phyloP scores from a whole-genome alignment of 64 coral and sea anemone species.

The Dendrophyllia cribrosa region DNA sequence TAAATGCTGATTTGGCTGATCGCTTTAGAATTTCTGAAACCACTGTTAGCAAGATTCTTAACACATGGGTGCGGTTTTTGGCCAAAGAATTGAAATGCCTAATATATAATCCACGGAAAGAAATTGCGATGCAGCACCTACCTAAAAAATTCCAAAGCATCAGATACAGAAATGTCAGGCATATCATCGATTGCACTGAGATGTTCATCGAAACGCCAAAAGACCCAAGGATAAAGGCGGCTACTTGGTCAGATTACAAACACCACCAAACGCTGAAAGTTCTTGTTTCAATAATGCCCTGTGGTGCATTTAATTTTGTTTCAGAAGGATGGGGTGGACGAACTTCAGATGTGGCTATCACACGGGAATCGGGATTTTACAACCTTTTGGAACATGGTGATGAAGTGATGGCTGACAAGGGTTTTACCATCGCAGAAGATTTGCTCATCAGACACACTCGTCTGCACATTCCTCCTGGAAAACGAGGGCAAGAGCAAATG shows the following conservation, averaged over 20 bases:
- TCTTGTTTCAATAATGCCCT: conserved; percentile 50
- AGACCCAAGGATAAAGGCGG: conserved; percentile 44
- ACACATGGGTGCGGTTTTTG: conserved; percentile 20
- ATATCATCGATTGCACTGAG: conserved; percentile 43
- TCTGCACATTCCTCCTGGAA: conserved; percentile 56
- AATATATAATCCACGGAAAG: conserved; percentile 43
- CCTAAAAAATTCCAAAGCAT: conserved; percentile 40
- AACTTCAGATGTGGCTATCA: conserved; percentile 51
- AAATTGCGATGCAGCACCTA: conserved; percentile 25
- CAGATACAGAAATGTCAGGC: conserved; percentile 34
- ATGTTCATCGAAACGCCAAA: conserved; percentile 52
- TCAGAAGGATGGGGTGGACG: conserved; percentile 44
- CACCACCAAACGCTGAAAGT: conserved; percentile 54
- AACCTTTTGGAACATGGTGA: conserved; percentile 39
- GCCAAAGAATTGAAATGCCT: conserved; percentile 48
- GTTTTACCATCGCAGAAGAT: conserved; percentile 59
- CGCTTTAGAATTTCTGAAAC: conserved; percentile 51
- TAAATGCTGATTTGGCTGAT: conserved; percentile 63
- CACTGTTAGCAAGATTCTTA: conserved; percentile 53
- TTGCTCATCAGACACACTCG: conserved; percentile 31
- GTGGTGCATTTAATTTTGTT: conserved; percentile 64
- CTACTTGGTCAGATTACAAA: conserved; percentile 65
- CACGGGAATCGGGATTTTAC: conserved; percentile 54
- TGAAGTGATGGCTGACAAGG: conserved; percentile 64
- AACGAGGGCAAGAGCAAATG: conserved; percentile 50